phyloP scores from a whole-genome alignment of 2,113 vertebrate genomes.

The Riparia riparia region DNA sequence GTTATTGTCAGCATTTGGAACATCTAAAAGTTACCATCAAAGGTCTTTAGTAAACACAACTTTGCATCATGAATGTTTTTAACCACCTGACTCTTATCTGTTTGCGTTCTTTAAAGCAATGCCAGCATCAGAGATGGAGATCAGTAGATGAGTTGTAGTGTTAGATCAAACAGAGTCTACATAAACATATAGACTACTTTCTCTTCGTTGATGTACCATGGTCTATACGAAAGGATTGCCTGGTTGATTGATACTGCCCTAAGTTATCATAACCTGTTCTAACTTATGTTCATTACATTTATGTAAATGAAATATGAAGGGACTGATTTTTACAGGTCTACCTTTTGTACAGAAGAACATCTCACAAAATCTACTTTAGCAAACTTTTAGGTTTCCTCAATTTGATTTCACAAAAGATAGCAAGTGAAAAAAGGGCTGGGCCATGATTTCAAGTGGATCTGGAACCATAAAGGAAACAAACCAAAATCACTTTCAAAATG shows the following conservation, averaged over 20 bases:
- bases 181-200: neutral
- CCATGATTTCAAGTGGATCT: neutral
- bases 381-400: neutral
- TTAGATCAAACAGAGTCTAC: conserved; percentile 36
- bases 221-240: neutral
- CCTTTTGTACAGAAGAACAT: neutral
- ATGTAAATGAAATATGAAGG: neutral
- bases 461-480: neutral
- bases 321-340: neutral
- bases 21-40: neutral
- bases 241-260: neutral
- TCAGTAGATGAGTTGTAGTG: conserved; percentile 33
- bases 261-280: neutral
- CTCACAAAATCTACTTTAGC: neutral
- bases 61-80: conserved; percentile 26
- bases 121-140: conserved; percentile 16
- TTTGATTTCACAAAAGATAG: neutral
- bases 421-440: neutral
- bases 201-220: neutral
- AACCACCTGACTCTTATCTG: conserved; percentile 23
- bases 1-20: neutral
- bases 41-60: conserved; percentile 12
- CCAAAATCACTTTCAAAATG: neutral
- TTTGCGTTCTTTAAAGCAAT: conserved; percentile 46
- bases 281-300: neutral